Evolutionary conservation across 2,888 invertebrate genomes (phyloP), one percentile per base, ranked within the genome.

Genomic region (Spodoptera exigua): DNA sequence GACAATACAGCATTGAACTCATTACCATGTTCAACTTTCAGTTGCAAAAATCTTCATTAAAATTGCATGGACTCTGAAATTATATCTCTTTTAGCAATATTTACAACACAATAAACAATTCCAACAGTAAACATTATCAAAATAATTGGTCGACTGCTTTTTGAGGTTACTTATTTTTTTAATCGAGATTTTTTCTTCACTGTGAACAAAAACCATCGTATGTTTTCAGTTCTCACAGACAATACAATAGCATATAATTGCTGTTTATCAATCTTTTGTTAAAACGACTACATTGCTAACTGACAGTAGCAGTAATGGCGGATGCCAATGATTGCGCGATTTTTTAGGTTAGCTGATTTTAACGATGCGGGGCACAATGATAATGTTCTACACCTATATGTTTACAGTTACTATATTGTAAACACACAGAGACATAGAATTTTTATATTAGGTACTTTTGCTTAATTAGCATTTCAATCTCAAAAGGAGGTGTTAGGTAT

Each of bases 301-400:
- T 48, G 21, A 53, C 52, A 40, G 57, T 57, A 59, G 63, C 52
- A 40, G 57, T 57, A 57, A 67, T 58, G 62, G 58, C 77, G 77
- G 71, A 74, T 67, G 70, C 61, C 70, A 72, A 60, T 60, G 59
- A 71, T 65, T 69, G 62, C 43, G 44, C 14, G 34, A 58, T 67
- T 74, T 72, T 75, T 67, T 75, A 75, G 69, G 65, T 74, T 69
- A 65, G 41, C 66, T 60, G 40, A 65, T 67, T 57, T 52, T 48
- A 51, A 65, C 17, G 37, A 69, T 61, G 59, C 70, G 55, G 65
- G 71, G 62, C 71, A 66, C 46, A 61, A 35, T 44, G 63, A 76
- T 71, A 67, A 73, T 41, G 47, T 21, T 11, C 32, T 9, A 32
- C 40, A 47, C 27, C 27, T 27, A 5, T 9, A 5, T 27, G 27